These are phyloP conservation scores for Caenorhabditis panamensis DNA, from an alignment of 2,888 invertebrate species.

Conservation along the genomic window DNA sequence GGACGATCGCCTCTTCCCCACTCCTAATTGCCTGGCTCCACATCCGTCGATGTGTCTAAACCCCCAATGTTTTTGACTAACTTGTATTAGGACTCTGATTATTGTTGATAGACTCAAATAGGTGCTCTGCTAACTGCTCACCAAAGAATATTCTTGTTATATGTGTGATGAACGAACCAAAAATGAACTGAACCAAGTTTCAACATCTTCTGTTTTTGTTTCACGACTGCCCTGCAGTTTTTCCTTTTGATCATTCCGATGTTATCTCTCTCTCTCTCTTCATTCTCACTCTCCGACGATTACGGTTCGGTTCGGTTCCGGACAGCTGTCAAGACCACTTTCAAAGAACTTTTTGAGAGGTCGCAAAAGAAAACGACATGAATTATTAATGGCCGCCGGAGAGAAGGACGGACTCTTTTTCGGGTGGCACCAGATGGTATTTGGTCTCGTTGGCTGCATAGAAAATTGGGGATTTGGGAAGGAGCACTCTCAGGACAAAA, in stretches of 20 bases:
- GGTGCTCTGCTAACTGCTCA: conserved; percentile 1
- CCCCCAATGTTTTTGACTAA: background rate
- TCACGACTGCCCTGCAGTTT: background rate
- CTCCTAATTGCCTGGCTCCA: conserved; percentile 72
- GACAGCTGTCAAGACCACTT: background rate
- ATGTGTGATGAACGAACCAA: conserved; percentile 1
- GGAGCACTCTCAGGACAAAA: background rate
- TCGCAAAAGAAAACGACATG: conserved; percentile 19
- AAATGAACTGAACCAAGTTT: conserved; percentile 1
- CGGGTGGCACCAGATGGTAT: conserved; percentile 46
- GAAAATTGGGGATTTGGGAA: conserved; percentile 7
- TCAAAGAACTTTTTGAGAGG: background rate
- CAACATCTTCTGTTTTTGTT: background rate
- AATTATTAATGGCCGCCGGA: conserved; percentile 39
- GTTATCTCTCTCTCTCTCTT: conserved; percentile 3
- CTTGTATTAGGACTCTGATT: background rate
- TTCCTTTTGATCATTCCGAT: conserved; percentile 2
- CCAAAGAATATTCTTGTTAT: conserved; percentile 20
- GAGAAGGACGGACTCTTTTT: conserved; percentile 8
- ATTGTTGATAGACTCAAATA: conserved; percentile 17
- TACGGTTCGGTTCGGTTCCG: background rate
- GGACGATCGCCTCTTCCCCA: conserved; percentile 70
- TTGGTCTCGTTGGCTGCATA: conserved; percentile 23
- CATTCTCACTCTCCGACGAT: background rate
- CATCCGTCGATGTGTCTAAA: conserved; percentile 68